Percentiles rank a stretch among this genome's conserved stretches.
Conservation (phyloP, 2,888 invertebrate genomes). For the Suillia variegata region DNA sequence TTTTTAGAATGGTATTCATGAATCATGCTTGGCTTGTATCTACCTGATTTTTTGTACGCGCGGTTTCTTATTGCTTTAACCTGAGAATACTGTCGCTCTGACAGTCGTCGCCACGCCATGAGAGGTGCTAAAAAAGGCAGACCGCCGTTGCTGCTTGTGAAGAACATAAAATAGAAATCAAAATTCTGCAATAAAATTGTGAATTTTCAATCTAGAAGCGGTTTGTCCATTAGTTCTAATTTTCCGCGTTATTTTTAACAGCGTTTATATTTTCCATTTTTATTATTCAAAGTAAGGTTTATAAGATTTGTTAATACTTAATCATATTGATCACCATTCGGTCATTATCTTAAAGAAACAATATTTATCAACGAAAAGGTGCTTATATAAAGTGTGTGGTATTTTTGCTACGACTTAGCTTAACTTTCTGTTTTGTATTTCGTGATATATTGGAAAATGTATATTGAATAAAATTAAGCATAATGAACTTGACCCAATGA, state of each 20-base stretch:
- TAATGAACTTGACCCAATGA: constrained; percentile 51
- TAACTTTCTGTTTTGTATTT: neutral
- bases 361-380: no score
- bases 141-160: neutral
- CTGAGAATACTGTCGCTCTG: neutral
- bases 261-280: no score
- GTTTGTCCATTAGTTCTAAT: no score
- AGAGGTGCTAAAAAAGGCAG: constrained; percentile 38
- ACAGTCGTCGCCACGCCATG: no score
- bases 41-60: neutral
- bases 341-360: no score
- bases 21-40: neutral
- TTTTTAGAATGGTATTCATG: neutral
- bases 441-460: neutral
- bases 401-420: no score
- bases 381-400: no score
- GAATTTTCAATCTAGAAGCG: no score
- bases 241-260: no score
- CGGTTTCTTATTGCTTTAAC: constrained; percentile 1
- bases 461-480: neutral
- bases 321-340: no score
- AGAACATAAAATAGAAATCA: constrained; percentile 45
- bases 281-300: no score
- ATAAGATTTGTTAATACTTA: no score
- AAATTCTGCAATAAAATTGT: constrained; percentile 4